Percentiles rank a stretch among this genome's conserved stretches.
Evolutionary conservation across 2,113 vertebrate genomes (phyloP).

Genomic region (Oenanthe oenanthe): DNA sequence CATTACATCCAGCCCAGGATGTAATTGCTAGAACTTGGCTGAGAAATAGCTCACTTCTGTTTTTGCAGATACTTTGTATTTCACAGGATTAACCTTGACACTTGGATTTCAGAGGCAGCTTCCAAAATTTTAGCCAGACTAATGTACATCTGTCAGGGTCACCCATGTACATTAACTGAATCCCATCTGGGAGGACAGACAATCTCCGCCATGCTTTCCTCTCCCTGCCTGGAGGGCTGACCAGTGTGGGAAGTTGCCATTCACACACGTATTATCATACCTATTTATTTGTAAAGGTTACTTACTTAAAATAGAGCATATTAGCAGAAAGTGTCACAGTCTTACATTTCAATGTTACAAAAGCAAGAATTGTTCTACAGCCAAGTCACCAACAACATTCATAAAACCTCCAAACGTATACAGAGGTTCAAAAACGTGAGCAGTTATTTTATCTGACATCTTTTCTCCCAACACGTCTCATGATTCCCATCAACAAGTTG

Average conservation of each 20-base stretch:
- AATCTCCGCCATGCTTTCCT: constrained; percentile 3
- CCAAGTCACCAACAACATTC: neutral
- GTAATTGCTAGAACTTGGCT: neutral
- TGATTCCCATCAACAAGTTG: neutral
- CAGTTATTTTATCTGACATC: neutral
- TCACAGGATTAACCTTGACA: constrained; percentile 10
- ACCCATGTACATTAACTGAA: constrained; percentile 49
- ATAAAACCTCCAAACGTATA: constrained; percentile 8
- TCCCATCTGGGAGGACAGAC: constrained; percentile 32
- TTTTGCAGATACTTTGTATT: neutral
- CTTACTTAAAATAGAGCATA: constrained; percentile 33
- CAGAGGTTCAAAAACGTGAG: neutral
- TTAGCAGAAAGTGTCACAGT: constrained; percentile 46
- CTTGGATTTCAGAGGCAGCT: constrained; percentile 64
- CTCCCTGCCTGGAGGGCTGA: constrained; percentile 43
- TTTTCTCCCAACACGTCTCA: neutral
- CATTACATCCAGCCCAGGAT: neutral
- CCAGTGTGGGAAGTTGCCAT: constrained; percentile 67
- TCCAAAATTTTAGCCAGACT: constrained; percentile 58
- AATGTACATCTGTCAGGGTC: constrained; percentile 58
- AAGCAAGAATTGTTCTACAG: constrained; percentile 36
- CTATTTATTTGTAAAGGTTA: constrained; percentile 64
- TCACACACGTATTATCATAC: constrained; percentile 40
- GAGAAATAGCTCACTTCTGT: neutral
- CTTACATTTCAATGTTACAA: constrained; percentile 47